Evolutionary conservation across 2,888 invertebrate species (phyloP).

Genomic region (Acanthosepion lycidas): DNA sequence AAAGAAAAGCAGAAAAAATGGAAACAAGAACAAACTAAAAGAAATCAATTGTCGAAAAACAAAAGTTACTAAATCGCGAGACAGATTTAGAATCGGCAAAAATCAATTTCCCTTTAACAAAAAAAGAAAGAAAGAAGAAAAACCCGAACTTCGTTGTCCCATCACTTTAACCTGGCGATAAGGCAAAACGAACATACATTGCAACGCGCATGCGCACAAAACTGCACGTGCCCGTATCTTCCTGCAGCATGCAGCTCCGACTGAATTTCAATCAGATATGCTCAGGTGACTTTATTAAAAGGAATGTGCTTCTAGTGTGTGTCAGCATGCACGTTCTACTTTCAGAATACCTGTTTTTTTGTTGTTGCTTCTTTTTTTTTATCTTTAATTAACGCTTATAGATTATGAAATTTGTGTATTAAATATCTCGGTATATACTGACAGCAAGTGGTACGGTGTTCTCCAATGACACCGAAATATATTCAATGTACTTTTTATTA

Average conservation of each 20-base stretch:
- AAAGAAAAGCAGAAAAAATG: background rate
- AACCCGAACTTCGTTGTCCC: background rate
- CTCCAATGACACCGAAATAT: too few species aligned
- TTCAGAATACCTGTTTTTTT: too few species aligned
- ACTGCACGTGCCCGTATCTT: background rate
- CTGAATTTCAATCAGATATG: background rate
- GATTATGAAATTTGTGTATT: too few species aligned
- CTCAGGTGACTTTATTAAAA: background rate
- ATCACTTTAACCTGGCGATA: background rate
- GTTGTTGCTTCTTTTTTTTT: background rate
- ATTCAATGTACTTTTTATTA: background rate
- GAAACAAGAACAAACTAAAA: background rate
- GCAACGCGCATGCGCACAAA: background rate
- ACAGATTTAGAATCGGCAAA: background rate
- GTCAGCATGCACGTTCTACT: background rate
- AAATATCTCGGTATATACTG: background rate
- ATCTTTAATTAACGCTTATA: too few species aligned
- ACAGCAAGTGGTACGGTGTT: too few species aligned
- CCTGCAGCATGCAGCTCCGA: background rate
- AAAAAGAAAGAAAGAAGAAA: too few species aligned
- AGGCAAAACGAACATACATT: background rate
- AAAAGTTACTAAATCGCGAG: background rate
- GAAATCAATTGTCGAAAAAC: background rate
- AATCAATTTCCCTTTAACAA: background rate
- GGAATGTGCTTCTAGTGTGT: background rate